Percentiles rank a stretch among this genome's conserved stretches.
Evolutionary conservation across 1,140 invertebrate species (phyloP).

Genomic region (Meloidogyne chitwoodi): DNA sequence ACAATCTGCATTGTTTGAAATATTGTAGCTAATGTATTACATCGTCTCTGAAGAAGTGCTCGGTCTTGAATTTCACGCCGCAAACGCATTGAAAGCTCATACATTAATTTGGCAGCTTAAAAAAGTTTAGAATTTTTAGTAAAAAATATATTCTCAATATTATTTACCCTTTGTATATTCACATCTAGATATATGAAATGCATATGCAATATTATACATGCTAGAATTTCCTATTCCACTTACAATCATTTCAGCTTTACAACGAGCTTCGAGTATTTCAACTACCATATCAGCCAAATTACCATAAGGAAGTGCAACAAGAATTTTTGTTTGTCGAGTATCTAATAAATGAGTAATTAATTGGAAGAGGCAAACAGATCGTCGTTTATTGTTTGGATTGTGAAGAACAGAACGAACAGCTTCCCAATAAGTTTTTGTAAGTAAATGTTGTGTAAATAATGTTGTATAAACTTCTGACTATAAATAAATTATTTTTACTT

Average conservation of each 20-base stretch:
- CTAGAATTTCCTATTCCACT: conserved; percentile 1
- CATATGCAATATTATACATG: conserved; percentile 42
- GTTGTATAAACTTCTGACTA: conserved; percentile 34
- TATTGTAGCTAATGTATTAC: conserved; percentile 18
- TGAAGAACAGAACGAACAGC: conserved; percentile 32
- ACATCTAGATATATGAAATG: conserved; percentile 41
- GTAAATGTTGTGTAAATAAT: conserved; percentile 37
- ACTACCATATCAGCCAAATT: conserved; percentile 24
- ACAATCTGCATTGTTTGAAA: conserved; percentile 35
- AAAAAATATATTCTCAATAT: neutral
- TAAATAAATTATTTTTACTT: neutral
- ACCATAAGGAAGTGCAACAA: conserved; percentile 32
- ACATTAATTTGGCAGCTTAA: conserved; percentile 34
- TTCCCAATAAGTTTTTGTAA: conserved; percentile 22
- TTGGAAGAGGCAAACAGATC: conserved; percentile 31
- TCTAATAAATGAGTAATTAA: conserved; percentile 32
- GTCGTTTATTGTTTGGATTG: conserved; percentile 27
- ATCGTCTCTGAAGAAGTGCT: conserved; percentile 35
- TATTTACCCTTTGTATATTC: conserved; percentile 30
- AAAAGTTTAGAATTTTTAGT: neutral
- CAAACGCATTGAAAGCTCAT: conserved; percentile 24
- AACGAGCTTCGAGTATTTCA: conserved; percentile 35
- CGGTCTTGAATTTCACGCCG: conserved; percentile 28
- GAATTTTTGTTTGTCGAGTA: conserved; percentile 12
- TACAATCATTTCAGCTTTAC: conserved; percentile 5